Evolutionary conservation across 2,888 invertebrate species (phyloP).

Genomic region (Imbricaverruca yamaguchii): DNA sequence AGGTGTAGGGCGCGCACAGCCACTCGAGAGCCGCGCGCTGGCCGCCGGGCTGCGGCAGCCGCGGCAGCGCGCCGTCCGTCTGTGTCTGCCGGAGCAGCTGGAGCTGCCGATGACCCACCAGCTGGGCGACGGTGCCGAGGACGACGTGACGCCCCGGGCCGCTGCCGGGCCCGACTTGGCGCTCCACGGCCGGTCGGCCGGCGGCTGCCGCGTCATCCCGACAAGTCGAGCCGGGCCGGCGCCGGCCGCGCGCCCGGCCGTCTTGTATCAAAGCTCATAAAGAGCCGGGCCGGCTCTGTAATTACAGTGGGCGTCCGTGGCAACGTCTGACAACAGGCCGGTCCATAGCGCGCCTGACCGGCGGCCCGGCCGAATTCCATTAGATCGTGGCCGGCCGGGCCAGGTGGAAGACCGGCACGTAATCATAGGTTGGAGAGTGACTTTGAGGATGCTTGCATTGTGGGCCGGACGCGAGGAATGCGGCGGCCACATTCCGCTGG

Average conservation of each 20-base stretch:
- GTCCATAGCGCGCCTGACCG: conserved; percentile 6
- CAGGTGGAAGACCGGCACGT: neutral
- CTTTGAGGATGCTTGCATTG: conserved; percentile 10
- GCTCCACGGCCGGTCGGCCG: neutral
- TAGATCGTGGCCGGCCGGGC: neutral
- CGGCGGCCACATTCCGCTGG: neutral
- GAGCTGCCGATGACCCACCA: too few relatives aligned
- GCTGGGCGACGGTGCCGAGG: neutral
- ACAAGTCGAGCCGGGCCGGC: too few relatives aligned
- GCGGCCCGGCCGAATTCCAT: conserved; percentile 8
- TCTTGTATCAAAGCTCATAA: conserved; percentile 15
- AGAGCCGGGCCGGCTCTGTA: neutral
- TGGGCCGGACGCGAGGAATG: neutral
- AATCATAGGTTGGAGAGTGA: conserved; percentile 4
- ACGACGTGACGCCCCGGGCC: neutral
- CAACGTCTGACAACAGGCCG: neutral
- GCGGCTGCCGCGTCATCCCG: conserved; percentile 1
- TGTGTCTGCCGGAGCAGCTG: neutral
- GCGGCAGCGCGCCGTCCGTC: neutral
- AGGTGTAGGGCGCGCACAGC: too few relatives aligned
- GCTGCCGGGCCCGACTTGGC: neutral
- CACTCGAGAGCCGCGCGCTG: neutral
- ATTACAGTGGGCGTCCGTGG: neutral
- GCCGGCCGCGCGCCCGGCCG: neutral
- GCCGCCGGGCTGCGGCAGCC: neutral